Evolutionary conservation across 1,140 invertebrate genomes (phyloP).

Genomic region (Atopsyche davidsoni): DNA sequence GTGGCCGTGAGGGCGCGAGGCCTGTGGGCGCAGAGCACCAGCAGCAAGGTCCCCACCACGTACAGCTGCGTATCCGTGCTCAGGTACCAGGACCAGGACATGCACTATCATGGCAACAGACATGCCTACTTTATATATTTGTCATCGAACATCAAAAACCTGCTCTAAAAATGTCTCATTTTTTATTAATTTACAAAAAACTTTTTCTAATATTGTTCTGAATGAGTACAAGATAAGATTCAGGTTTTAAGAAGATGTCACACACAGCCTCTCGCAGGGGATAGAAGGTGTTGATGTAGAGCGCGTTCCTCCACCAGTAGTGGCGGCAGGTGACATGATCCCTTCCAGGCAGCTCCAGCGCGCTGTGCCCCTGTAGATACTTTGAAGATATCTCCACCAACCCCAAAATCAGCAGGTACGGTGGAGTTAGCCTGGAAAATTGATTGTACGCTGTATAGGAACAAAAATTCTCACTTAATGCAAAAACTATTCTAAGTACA

Average conservation of each 20-base stretch:
- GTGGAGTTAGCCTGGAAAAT: slow-evolving; percentile 37
- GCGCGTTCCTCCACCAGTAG: slow-evolving; percentile 44
- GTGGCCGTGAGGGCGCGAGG: too few relatives aligned
- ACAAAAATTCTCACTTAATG: too few relatives aligned
- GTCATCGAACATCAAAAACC: too few relatives aligned
- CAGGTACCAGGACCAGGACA: slow-evolving; percentile 74
- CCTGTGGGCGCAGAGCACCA: slow-evolving; percentile 55
- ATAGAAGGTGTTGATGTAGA: slow-evolving; percentile 44
- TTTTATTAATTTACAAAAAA: too few relatives aligned
- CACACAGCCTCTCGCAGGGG: slow-evolving; percentile 37
- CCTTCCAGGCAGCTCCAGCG: slow-evolving; percentile 34
- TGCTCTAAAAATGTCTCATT: too few relatives aligned
- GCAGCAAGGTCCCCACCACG: slow-evolving; percentile 59
- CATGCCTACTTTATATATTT: too few relatives aligned
- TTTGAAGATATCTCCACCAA: slow-evolving; percentile 34
- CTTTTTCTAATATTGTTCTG: too few relatives aligned
- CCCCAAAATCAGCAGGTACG: slow-evolving; percentile 38
- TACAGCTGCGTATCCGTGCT: slow-evolving; percentile 72
- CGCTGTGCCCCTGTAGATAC: slow-evolving; percentile 34
- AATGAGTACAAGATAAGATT: too few relatives aligned
- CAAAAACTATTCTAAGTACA: background rate
- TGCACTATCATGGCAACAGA: slow-evolving; percentile 58
- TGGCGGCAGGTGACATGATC: slow-evolving; percentile 39
- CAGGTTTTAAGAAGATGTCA: slow-evolving; percentile 2
- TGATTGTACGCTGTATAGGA: too few relatives aligned